These are phyloP conservation scores for Asobara japonica DNA, from an alignment of 1,140 invertebrate species.

Conservation along the genomic window DNA sequence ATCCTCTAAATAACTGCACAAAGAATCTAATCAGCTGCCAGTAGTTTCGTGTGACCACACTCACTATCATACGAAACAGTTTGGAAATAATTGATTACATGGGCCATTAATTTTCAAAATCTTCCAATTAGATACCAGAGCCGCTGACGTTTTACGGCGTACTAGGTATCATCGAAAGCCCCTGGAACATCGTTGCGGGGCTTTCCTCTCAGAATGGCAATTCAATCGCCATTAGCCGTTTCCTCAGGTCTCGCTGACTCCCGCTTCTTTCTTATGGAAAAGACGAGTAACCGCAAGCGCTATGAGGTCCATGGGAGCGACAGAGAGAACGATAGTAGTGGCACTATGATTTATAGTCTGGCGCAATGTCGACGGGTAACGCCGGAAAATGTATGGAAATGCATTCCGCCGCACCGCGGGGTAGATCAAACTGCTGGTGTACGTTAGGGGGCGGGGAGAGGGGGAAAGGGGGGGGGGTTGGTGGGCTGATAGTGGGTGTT, in stretches of 20 bases:
- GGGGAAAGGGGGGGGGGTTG: background rate
- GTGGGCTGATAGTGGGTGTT: constrained; percentile 12
- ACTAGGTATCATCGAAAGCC: background rate
- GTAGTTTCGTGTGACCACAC: too few relatives aligned
- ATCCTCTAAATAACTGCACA: too few relatives aligned
- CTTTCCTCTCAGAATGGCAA: background rate
- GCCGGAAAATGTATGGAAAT: constrained; percentile 46
- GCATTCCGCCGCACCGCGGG: constrained; percentile 35
- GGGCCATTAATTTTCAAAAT: background rate
- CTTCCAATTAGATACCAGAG: background rate
- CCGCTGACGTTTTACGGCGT: background rate
- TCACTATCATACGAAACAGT: too few relatives aligned
- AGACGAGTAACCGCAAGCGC: background rate
- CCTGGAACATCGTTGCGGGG: background rate
- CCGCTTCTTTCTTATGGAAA: background rate
- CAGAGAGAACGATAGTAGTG: background rate
- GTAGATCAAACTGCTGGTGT: constrained; percentile 38
- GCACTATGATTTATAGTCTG: constrained; percentile 41
- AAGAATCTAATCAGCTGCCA: too few relatives aligned
- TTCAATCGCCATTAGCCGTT: constrained; percentile 21
- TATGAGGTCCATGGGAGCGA: background rate
- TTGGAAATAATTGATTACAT: too few relatives aligned
- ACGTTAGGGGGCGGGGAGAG: constrained; percentile 9
- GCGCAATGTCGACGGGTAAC: constrained; percentile 25
- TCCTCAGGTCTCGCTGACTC: background rate